Evolutionary conservation across 2,113 vertebrate genomes (phyloP).

Genomic region (Microcebus jonahi): DNA sequence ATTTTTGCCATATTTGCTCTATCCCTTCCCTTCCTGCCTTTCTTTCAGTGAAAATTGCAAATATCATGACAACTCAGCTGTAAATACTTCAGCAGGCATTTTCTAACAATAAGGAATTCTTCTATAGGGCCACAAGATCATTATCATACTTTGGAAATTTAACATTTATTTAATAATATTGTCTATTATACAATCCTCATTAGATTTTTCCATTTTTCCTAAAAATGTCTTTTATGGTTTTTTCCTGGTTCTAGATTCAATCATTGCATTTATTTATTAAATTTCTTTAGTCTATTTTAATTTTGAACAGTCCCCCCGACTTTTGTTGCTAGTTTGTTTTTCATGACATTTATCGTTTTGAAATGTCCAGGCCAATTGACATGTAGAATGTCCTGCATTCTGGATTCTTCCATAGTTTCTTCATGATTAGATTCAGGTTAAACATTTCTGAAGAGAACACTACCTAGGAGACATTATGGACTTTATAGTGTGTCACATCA

Average conservation of each 20-base stretch:
- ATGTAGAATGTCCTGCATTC: not conserved
- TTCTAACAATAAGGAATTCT: conserved; percentile 34
- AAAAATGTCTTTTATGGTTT: not conserved
- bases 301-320: not conserved
- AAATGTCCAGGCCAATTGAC: not conserved
- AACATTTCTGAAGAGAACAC: not conserved
- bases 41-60: not conserved
- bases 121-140: not conserved
- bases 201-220: not conserved
- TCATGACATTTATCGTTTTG: conserved; percentile 25
- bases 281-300: conserved; percentile 20
- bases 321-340: conserved; percentile 31
- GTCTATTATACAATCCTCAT: not conserved
- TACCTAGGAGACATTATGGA: not conserved
- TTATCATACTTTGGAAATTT: not conserved
- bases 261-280: not conserved
- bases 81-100: not conserved
- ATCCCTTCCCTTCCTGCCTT: not conserved
- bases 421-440: not conserved
- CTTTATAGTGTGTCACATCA: not conserved
- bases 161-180: not conserved
- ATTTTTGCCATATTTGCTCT: not conserved
- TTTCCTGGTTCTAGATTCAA: not conserved
- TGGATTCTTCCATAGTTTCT: not conserved
- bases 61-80: not conserved